phyloP scores from a whole-genome alignment of 2,888 invertebrate species.

The Himalopsyche kuldschensis region DNA sequence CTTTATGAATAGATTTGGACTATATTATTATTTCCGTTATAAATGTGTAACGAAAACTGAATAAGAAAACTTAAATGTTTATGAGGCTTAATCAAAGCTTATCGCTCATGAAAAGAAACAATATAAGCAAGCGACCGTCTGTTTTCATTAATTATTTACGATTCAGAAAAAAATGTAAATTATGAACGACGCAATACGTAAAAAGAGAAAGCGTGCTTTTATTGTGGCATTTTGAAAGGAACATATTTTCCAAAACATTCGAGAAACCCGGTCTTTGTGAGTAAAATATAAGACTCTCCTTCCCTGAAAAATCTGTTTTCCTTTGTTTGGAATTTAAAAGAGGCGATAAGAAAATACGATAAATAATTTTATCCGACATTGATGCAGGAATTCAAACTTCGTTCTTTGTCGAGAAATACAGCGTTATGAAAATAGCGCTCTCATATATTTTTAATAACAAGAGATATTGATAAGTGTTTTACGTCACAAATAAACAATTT shows the following conservation, averaged over 20 bases:
- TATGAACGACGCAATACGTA: background rate
- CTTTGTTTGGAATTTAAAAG: background rate
- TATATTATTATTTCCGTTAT: background rate
- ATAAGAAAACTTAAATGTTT: background rate
- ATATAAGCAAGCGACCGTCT: background rate
- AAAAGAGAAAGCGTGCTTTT: background rate
- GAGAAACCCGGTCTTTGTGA: background rate
- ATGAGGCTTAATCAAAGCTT: background rate
- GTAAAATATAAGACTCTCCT: background rate
- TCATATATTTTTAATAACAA: background rate
- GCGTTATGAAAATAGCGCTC: background rate
- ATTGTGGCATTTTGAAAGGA: background rate
- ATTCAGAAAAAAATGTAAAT: background rate
- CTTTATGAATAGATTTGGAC: background rate
- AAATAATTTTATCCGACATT: background rate
- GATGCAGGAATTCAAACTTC: background rate
- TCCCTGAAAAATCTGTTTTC: background rate
- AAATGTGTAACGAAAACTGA: background rate
- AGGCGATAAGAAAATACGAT: background rate
- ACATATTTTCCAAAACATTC: background rate
- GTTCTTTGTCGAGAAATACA: background rate
- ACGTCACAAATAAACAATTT: background rate
- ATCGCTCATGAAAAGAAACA: background rate
- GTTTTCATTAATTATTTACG: background rate
- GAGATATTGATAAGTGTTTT: background rate